Percentiles rank a stretch among this genome's conserved stretches.
phyloP scores from a whole-genome alignment of 2,888 invertebrate genomes.

The Oegoconia quadripuncta region DNA sequence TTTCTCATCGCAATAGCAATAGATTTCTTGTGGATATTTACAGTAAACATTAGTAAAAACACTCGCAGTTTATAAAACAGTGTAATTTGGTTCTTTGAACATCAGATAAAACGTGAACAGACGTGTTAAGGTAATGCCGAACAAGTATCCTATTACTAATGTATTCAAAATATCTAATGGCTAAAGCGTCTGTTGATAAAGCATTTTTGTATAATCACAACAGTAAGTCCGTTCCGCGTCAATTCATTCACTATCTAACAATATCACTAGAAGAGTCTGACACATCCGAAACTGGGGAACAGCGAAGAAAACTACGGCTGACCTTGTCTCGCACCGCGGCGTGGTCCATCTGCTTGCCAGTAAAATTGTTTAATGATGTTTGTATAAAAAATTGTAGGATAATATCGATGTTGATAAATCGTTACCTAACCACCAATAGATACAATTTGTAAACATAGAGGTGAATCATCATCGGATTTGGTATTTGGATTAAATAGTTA shows the following conservation, averaged over 20 bases:
- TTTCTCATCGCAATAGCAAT: constrained; percentile 27
- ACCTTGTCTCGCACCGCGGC: constrained; percentile 64
- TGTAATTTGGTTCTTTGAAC: constrained; percentile 55
- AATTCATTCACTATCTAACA: constrained; percentile 70
- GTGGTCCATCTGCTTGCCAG: constrained; percentile 50
- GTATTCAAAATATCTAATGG: constrained; percentile 69
- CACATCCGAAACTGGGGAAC: constrained; percentile 77
- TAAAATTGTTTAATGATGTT: constrained; percentile 48
- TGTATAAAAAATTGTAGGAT: not conserved
- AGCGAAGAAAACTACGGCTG: constrained; percentile 74
- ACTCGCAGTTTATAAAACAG: constrained; percentile 47
- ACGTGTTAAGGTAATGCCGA: constrained; percentile 32
- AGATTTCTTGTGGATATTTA: constrained; percentile 30
- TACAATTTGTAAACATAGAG: no score
- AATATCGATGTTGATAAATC: no score
- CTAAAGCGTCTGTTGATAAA: constrained; percentile 76
- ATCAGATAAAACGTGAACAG: constrained; percentile 53
- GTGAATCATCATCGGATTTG: no score
- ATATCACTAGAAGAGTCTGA: constrained; percentile 73
- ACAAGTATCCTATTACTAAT: constrained; percentile 46
- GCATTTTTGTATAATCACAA: constrained; percentile 75
- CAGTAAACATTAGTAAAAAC: constrained; percentile 47
- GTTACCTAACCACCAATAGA: no score
- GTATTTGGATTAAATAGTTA: no score
- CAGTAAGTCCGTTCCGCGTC: constrained; percentile 61